Evolutionary conservation across 2,888 invertebrate genomes (phyloP).

Genomic region (Agrochola lota): DNA sequence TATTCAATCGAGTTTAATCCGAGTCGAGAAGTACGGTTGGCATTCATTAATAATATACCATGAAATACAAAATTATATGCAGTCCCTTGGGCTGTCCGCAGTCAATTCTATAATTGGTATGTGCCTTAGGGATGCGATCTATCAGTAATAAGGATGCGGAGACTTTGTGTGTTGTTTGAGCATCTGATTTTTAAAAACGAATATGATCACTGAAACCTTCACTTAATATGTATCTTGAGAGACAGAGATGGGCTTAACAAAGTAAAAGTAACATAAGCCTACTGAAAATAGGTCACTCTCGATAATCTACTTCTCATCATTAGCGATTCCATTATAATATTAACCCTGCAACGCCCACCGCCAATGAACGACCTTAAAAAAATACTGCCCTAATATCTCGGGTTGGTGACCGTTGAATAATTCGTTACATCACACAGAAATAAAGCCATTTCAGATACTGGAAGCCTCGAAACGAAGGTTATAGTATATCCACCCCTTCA

Average conservation of each 20-base stretch:
- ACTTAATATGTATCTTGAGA: neutral
- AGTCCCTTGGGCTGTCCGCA: slow-evolving; percentile 4
- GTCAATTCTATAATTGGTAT: slow-evolving; percentile 29
- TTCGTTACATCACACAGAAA: slow-evolving; percentile 53
- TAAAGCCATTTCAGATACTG: slow-evolving; percentile 52
- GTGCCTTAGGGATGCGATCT: slow-evolving; percentile 20
- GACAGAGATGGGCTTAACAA: neutral
- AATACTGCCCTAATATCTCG: slow-evolving; percentile 31
- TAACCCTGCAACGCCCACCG: slow-evolving; percentile 22
- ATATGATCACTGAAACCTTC: neutral
- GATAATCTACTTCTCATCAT: neutral
- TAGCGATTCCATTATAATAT: neutral
- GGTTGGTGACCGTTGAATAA: slow-evolving; percentile 55
- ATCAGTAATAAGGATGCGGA: slow-evolving; percentile 16
- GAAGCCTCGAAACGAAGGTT: slow-evolving; percentile 54
- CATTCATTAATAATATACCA: neutral
- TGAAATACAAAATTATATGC: slow-evolving; percentile 24
- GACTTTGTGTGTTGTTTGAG: neutral
- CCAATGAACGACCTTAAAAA: slow-evolving; percentile 13
- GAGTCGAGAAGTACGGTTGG: neutral
- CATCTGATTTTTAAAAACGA: neutral
- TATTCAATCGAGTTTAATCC: neutral
- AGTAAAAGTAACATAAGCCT: neutral
- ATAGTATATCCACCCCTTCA: slow-evolving; percentile 38
- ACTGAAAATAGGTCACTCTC: neutral